phyloP scores from a whole-genome alignment of 1,140 invertebrate species.

The Uloborus diversus region DNA sequence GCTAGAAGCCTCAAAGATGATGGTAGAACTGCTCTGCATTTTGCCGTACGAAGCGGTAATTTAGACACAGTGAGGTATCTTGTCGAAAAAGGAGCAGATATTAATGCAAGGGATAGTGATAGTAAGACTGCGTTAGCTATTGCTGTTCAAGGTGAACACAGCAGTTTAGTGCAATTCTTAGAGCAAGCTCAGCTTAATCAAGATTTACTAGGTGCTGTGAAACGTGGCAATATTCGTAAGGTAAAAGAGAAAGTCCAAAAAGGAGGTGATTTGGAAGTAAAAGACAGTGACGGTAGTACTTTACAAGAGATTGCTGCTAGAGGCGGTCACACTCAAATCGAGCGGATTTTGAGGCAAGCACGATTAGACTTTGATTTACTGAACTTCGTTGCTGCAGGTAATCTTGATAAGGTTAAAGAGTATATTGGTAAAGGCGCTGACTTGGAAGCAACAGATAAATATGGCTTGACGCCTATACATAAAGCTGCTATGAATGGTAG shows the following conservation, averaged over 20 bases:
- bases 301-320: conserved; percentile 3
- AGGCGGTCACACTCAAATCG: neutral
- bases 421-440: neutral
- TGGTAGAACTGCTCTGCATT: too few species aligned
- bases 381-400: neutral
- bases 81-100: too few species aligned
- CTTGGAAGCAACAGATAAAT: neutral
- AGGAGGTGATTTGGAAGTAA: neutral
- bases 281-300: neutral
- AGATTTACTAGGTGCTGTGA: neutral
- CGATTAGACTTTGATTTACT: neutral
- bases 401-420: conserved; percentile 12
- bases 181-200: neutral
- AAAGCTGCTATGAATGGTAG: neutral
- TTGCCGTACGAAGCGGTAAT: too few species aligned
- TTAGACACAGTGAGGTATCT: too few species aligned
- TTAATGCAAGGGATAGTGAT: too few species aligned
- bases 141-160: too few species aligned
- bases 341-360: neutral
- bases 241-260: neutral
- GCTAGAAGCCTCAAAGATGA: too few species aligned
- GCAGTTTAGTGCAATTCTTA: too few species aligned
- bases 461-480: neutral
- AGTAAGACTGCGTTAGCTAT: too few species aligned
- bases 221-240: neutral